These are phyloP conservation scores for Drosophila sordidula DNA, from an alignment of 2,888 invertebrate genomes.

Conservation along the genomic window DNA sequence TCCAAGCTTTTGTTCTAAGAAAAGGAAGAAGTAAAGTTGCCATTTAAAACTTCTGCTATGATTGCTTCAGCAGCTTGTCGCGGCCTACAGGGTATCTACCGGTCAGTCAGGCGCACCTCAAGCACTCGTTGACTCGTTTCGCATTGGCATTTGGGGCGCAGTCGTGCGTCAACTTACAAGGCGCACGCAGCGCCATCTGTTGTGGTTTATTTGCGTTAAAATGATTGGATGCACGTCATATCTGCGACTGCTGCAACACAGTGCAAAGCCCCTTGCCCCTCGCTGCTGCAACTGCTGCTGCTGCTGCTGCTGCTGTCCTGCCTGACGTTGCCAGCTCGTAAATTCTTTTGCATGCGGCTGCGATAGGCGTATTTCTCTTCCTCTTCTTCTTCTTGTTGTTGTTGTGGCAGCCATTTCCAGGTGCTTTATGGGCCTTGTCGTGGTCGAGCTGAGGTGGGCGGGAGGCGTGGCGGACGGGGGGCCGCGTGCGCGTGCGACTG, in stretches of 20 bases:
- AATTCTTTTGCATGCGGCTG: constrained; percentile 56
- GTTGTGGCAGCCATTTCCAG: constrained; percentile 69
- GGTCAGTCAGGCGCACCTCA: background rate
- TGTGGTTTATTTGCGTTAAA: constrained; percentile 82
- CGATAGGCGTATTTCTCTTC: constrained; percentile 58
- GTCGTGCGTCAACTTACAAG: constrained; percentile 78
- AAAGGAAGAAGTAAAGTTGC: background rate
- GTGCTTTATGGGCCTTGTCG: constrained; percentile 77
- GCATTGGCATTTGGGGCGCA: constrained; percentile 33
- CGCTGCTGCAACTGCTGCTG: constrained; percentile 21
- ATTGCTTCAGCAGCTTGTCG: no score
- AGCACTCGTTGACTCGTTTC: constrained; percentile 16
- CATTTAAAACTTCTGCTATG: no score
- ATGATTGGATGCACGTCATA: constrained; percentile 82
- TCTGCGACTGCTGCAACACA: constrained; percentile 50
- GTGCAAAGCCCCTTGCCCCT: constrained; percentile 1
- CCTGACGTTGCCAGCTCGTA: constrained; percentile 57
- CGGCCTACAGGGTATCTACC: background rate
- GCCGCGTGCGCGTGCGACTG: constrained; percentile 57
- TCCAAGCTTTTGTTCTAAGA: background rate
- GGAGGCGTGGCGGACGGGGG: background rate
- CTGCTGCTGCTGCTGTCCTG: constrained; percentile 20
- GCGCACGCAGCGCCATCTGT: constrained; percentile 77
- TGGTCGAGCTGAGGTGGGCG: constrained; percentile 41
- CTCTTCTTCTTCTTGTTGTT: constrained; percentile 35